These are phyloP conservation scores for Polyommatus iphigenia DNA, from an alignment of 2,888 invertebrate species.

Conservation along the genomic window DNA sequence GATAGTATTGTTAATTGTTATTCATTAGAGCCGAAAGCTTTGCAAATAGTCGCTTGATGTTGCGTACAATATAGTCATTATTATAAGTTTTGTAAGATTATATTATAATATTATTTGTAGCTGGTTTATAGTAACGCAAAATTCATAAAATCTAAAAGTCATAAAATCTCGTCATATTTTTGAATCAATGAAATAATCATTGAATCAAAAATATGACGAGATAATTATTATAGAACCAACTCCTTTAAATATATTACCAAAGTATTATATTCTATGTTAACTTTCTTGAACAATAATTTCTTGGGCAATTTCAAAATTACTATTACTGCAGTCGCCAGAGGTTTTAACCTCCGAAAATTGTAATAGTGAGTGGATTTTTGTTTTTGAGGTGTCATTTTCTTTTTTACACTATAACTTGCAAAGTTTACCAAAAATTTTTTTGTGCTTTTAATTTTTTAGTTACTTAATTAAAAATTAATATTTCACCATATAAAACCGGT, in stretches of 20 bases:
- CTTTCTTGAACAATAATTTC: background rate
- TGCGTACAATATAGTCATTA: slow-evolving; percentile 11
- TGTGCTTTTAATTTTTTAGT: too few species aligned
- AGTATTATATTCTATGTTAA: background rate
- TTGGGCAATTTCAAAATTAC: background rate
- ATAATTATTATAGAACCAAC: background rate
- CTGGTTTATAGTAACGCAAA: background rate
- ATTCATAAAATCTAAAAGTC: background rate
- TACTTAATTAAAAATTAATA: too few species aligned
- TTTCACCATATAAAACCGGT: too few species aligned
- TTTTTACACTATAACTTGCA: too few species aligned
- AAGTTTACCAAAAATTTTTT: too few species aligned
- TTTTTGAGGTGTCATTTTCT: too few species aligned
- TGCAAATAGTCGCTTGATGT: background rate
- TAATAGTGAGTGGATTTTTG: too few species aligned
- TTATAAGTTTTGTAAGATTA: background rate
- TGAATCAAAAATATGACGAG: too few species aligned
- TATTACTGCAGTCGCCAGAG: too few species aligned
- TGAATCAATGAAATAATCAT: too few species aligned
- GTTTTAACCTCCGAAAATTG: too few species aligned
- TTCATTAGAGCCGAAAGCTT: background rate
- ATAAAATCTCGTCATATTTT: background rate
- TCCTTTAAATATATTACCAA: background rate
- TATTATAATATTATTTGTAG: background rate
- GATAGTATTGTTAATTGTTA: background rate